Evolutionary conservation across 2,797 vertebrate species (phyloP).

Genomic region (Propithecus perrieri): DNA sequence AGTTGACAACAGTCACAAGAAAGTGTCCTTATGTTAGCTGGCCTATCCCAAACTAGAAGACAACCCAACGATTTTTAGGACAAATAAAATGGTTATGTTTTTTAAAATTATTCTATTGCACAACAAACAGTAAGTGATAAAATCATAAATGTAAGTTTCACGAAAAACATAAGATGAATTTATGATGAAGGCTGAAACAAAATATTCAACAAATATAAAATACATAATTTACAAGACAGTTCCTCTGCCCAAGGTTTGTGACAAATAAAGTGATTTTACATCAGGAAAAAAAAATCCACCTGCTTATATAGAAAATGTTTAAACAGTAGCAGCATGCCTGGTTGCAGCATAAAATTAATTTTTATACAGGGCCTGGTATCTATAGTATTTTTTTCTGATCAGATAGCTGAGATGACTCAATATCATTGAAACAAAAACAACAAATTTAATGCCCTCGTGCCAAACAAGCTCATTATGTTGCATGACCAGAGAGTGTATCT

Average conservation of each 20-base stretch:
- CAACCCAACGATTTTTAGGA: not conserved
- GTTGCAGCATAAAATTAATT: not conserved
- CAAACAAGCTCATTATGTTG: not conserved
- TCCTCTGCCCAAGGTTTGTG: not conserved
- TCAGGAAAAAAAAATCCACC: not conserved
- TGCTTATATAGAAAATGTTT: not conserved
- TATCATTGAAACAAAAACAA: not conserved
- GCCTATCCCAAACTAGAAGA: not conserved
- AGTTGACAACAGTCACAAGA: not conserved
- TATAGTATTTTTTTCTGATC: not conserved
- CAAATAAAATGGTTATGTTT: not conserved
- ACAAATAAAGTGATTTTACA: not conserved
- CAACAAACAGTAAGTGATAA: not conserved
- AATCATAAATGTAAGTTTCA: not conserved
- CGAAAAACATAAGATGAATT: not conserved
- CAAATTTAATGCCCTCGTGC: not conserved
- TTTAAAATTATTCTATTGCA: not conserved
- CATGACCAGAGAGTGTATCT: not conserved
- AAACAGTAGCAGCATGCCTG: not conserved
- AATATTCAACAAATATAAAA: not conserved
- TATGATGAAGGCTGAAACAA: not conserved
- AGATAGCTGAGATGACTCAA: not conserved
- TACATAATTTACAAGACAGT: not conserved
- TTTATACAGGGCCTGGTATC: not conserved
- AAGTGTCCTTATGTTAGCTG: fast-evolving